phyloP scores from a whole-genome alignment of 30 jellyfish, hydroid and myxozoan genomes.

The Hydra vulgaris region DNA sequence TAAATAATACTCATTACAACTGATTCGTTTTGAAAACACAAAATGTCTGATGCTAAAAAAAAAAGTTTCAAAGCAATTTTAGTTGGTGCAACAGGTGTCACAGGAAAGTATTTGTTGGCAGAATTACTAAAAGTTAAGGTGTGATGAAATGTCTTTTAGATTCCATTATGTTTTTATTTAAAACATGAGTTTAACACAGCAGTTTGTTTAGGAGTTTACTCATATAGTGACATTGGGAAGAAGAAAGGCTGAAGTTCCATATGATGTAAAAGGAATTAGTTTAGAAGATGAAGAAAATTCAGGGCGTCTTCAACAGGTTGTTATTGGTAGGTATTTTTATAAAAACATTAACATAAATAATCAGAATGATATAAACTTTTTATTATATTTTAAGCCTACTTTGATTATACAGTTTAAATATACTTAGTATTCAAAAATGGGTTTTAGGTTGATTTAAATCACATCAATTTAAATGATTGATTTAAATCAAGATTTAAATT shows the following conservation, averaged over 20 bases:
- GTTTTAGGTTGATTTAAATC: too few relatives aligned
- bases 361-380: too few relatives aligned
- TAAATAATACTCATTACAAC: too few relatives aligned
- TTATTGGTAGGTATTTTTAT: conserved; percentile 39
- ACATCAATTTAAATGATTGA: too few relatives aligned
- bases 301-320: conserved; percentile 64
- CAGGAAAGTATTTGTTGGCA: conserved; percentile 70
- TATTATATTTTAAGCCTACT: too few relatives aligned
- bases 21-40: not conserved
- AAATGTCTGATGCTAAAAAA: conserved; percentile 3
- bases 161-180: too few relatives aligned
- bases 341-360: not conserved
- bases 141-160: not conserved
- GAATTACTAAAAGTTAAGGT: conserved; percentile 65
- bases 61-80: conserved; percentile 32
- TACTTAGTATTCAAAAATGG: too few relatives aligned
- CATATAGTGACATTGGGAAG: conserved; percentile 67
- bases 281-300: conserved; percentile 65
- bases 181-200: too few relatives aligned
- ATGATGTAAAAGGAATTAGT: conserved; percentile 30
- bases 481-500: too few relatives aligned
- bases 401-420: too few relatives aligned
- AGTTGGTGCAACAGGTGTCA: conserved; percentile 87
- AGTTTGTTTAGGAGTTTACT: conserved; percentile 55
- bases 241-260: conserved; percentile 65